Evolutionary conservation across 1,140 invertebrate species (phyloP), one percentile per base, ranked within the genome.

Genomic region (Heliconius hewitsoni): DNA sequence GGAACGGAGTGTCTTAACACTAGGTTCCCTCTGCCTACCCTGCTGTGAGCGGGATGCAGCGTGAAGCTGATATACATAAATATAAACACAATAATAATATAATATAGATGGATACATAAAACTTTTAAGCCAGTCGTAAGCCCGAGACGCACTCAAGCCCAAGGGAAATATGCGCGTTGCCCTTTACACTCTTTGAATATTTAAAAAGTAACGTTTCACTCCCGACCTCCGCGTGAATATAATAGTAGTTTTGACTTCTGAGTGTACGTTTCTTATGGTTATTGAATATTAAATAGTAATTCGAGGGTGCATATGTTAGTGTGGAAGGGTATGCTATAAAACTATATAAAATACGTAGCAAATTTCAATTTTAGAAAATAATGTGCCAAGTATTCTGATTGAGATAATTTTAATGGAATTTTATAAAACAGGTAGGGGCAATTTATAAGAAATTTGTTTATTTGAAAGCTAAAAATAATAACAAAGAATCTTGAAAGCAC

Each of bases 131-230:
- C 83, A 83, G 85, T 76, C 76, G 77, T 72, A 66, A 80, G 50
- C 81, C 78, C 87, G 50, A 80, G 92, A 42, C 71, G 71, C 18
- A 34, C 34, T 19, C 34, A n/a, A 1, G 34, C 30, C 71, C 71
- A 37, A 72, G 71, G 71, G 92, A 91, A 94, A 94, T 93, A 91
- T 86, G 81, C 82, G 77, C 84, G 83, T 88, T 93, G 91, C 91
- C 92, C 92, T 94, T 94, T 94, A 92, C 88, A 92, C 91, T 89
- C 90, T 87, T 89, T 94, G 88, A 92, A 94, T 93, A 93, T 93
- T 94, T 93, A 91, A 93, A 90, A 84, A 46, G 78, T 82, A 71
- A 76, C 79, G 82, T 84, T 82, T 83, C 78, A 83, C 79, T 84
- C 82, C 55, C 82, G 81, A 86, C 84, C 84, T 84, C 55, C 34